A percentile compares a stretch with the other conserved stretches of the same genome.
These are phyloP conservation scores for Cephus spinipes DNA, from an alignment of 2,888 invertebrate genomes.

Conservation along the genomic window DNA sequence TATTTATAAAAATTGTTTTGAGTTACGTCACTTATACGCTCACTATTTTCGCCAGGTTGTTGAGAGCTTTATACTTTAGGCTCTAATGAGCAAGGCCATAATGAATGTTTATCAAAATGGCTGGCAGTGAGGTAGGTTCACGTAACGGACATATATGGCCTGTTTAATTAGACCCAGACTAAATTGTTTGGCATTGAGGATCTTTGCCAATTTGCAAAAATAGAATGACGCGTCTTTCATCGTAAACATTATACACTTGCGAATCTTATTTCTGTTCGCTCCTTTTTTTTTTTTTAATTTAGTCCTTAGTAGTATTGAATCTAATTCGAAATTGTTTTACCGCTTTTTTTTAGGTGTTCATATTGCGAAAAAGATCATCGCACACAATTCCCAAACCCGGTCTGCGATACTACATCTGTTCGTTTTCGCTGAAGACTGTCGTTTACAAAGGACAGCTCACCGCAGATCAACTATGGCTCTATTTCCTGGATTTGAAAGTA, in stretches of 20 bases:
- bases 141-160: background rate
- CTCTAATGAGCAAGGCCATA: background rate
- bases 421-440: constrained; percentile 87
- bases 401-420: constrained; percentile 95
- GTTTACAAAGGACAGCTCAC: constrained; percentile 99
- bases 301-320: background rate
- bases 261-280: background rate
- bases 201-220: constrained; percentile 39
- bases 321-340: background rate
- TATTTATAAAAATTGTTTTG: background rate
- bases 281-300: background rate
- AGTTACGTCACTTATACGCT: background rate
- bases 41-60: background rate
- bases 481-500: constrained; percentile 74
- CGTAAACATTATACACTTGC: background rate
- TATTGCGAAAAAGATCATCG: constrained; percentile 92
- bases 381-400: constrained; percentile 89
- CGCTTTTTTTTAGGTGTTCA: constrained; percentile 80
- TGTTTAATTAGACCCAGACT: constrained; percentile 28
- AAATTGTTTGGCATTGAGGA: constrained; percentile 37
- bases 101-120: background rate
- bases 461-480: constrained; percentile 91
- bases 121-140: background rate
- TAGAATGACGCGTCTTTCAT: constrained; percentile 23
- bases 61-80: background rate